phyloP scores from a whole-genome alignment of 2,888 invertebrate species.

The Pachymerium ferrugineum region DNA sequence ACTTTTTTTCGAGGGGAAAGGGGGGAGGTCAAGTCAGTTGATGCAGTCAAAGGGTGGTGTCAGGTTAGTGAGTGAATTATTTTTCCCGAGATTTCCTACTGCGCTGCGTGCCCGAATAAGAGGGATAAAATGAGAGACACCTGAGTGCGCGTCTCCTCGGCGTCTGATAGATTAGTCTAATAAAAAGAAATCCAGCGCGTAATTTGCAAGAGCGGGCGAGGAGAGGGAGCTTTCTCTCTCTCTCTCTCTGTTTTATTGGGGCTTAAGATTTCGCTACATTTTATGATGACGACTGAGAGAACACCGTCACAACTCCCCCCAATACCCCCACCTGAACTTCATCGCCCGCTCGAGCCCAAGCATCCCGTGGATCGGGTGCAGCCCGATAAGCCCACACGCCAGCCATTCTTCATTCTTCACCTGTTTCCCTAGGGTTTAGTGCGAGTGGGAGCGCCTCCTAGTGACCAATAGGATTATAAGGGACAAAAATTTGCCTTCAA shows the following conservation, averaged over 20 bases:
- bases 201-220: constrained; percentile 22
- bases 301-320: background rate
- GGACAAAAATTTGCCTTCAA: background rate
- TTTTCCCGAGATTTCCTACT: constrained; percentile 5
- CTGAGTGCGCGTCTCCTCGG: constrained; percentile 21
- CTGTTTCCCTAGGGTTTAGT: constrained; percentile 3
- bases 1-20: background rate
- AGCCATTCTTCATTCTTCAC: constrained; percentile 10
- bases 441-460: no score
- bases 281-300: constrained; percentile 28
- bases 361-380: constrained; percentile 4
- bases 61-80: constrained; percentile 21
- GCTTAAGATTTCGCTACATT: constrained; percentile 19
- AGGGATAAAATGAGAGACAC: constrained; percentile 21
- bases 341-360: background rate
- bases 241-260: constrained; percentile 20
- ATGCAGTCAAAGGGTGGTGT: background rate
- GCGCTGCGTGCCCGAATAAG: constrained; percentile 15
- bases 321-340: background rate
- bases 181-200: constrained; percentile 29
- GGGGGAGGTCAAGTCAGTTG: background rate
- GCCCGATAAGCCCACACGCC: background rate
- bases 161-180: constrained; percentile 29
- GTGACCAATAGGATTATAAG: constrained; percentile 5
- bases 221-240: constrained; percentile 15